Conservation (phyloP, 1,140 invertebrate species). For the Zaprionus vittiger region DNA sequence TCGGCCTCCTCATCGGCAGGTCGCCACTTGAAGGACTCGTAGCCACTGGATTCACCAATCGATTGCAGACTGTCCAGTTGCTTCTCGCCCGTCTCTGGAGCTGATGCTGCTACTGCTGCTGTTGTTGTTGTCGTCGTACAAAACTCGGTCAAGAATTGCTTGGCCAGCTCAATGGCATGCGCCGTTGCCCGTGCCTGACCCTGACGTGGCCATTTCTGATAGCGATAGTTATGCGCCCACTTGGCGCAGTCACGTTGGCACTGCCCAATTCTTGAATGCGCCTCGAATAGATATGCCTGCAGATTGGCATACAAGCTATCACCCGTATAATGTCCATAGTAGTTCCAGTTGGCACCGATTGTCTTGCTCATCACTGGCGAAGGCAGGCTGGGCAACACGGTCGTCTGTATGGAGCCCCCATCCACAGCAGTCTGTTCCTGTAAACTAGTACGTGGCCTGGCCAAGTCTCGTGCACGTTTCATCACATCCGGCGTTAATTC, state of each 20-base stretch:
- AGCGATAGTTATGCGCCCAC: slow-evolving; percentile 87
- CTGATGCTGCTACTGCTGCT: neutral
- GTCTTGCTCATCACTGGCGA: slow-evolving; percentile 81
- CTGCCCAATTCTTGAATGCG: slow-evolving; percentile 89
- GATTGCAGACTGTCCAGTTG: slow-evolving; percentile 88
- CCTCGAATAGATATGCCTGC: slow-evolving; percentile 93
- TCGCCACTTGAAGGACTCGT: slow-evolving; percentile 91
- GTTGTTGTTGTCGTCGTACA: slow-evolving; percentile 20
- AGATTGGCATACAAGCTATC: slow-evolving; percentile 91
- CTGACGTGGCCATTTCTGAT: slow-evolving; percentile 79
- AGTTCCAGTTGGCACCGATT: slow-evolving; percentile 85
- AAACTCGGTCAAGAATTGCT: slow-evolving; percentile 80
- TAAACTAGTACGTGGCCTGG: slow-evolving; percentile 57
- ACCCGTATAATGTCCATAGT: slow-evolving; percentile 85
- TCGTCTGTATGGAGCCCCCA: neutral
- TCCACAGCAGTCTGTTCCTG: slow-evolving; percentile 12
- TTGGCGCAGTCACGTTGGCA: slow-evolving; percentile 89
- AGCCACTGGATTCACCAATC: slow-evolving; percentile 92
- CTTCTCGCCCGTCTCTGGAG: slow-evolving; percentile 63
- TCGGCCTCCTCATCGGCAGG: slow-evolving; percentile 85
- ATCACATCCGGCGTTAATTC: slow-evolving; percentile 89
- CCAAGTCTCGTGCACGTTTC: slow-evolving; percentile 76
- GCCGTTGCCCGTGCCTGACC: slow-evolving; percentile 55
- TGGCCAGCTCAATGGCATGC: slow-evolving; percentile 77
- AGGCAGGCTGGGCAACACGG: slow-evolving; percentile 56